Base-by-base conservation (phyloP, 2,888 invertebrate genomes). In the Hirudinaria manillensis region DNA sequence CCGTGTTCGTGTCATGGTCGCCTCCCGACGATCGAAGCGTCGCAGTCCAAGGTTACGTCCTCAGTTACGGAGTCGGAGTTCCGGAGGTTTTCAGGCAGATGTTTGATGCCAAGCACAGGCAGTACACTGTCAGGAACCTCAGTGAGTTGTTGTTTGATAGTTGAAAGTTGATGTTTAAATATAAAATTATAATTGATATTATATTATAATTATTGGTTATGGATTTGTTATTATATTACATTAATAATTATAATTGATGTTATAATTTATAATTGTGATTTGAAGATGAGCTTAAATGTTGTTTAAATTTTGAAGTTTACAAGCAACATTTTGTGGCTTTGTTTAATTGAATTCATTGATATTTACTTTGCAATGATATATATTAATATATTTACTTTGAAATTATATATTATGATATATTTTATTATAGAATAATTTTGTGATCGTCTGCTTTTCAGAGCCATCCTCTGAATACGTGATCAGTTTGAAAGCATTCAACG, bases 51-150 rank as follows among this genome's bases (percentile, higher is more conserved):
- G 94, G 93, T 76, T 97, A 94, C 86, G 90, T 91, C 79, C 89
- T 99, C 78, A 93, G 94, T 74, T 99, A 97, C 93, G 99, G 99
- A 53, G 91, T 93, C 80, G 95, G 95, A 53, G 90, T 96, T 80
- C 95, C 98, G 0, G 97, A 98, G 85, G 92, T 91, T 77, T 91
- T 91, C 82, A 89, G 90, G 16, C 89, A 91, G 74, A 89, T 90
- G 76, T 87, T 98, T 73, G 93, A 93, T 81, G 91, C 93, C 75
- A 91, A 91, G 77, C 89, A 90, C 78, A 89, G 93, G 78, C 90
- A 89, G 80, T 92, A 90, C 84, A 90, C 91, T 75, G 92, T 98
- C 77, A 89, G 92, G 77, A 88, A 89, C 78, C 87, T 94, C 13
- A 90, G 92, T 92, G 83, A 85, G 87, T 86, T 19, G 21, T n/a